phyloP scores from a whole-genome alignment of 2,113 vertebrate genomes.

The Dromaius novaehollandiae region DNA sequence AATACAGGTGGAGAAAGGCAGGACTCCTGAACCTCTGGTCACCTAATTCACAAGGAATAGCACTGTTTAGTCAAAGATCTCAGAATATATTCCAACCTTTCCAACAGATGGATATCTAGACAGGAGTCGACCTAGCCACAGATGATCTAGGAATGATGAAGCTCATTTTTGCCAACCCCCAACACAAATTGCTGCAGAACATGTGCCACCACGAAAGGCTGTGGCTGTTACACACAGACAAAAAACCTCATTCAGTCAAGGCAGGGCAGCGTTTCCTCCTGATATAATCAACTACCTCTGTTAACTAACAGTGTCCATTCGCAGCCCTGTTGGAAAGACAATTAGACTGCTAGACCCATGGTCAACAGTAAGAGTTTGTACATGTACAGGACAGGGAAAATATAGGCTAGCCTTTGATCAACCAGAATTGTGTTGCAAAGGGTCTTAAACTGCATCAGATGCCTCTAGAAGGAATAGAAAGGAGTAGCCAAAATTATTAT shows the following conservation, averaged over 20 bases:
- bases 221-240: neutral
- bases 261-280: neutral
- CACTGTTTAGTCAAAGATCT: neutral
- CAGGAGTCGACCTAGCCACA: neutral
- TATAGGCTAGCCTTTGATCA: neutral
- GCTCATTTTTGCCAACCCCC: neutral
- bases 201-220: neutral
- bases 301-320: neutral
- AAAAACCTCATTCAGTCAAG: neutral
- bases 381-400: neutral
- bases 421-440: neutral
- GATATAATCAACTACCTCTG: neutral
- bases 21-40: neutral
- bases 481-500: neutral
- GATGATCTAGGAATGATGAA: neutral
- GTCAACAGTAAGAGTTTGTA: neutral
- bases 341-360: neutral
- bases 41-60: neutral
- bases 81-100: neutral
- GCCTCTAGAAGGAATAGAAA: neutral
- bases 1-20: neutral
- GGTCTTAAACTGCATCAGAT: neutral
- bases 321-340: neutral
- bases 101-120: neutral
- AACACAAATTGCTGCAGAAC: neutral